Conservation (phyloP, 1,140 invertebrate species). For the Eubasilissa regina region DNA sequence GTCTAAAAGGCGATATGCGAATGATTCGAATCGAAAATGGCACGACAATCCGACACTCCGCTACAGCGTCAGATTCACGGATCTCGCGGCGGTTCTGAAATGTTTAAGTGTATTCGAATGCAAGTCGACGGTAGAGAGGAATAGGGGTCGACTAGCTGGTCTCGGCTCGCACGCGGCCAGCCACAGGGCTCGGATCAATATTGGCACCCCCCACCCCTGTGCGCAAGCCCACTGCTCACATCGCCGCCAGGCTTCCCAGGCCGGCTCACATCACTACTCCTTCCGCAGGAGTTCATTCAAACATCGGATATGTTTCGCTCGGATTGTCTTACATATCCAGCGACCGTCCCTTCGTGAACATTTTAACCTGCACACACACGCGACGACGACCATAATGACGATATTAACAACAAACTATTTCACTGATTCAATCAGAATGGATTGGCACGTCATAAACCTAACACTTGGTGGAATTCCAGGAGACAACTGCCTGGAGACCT, state of each 20-base stretch:
- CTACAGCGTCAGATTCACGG: constrained; percentile 8
- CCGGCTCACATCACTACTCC: too few species aligned
- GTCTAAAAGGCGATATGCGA: neutral
- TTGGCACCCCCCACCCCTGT: constrained; percentile 14
- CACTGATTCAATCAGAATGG: too few species aligned
- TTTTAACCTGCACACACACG: too few species aligned
- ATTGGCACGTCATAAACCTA: too few species aligned
- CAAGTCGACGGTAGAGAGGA: constrained; percentile 33
- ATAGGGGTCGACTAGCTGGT: constrained; percentile 40
- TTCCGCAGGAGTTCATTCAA: too few species aligned
- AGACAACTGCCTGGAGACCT: too few species aligned
- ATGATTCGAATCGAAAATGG: neutral
- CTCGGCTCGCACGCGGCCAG: constrained; percentile 31
- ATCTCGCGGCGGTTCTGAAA: constrained; percentile 21
- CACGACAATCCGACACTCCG: constrained; percentile 12
- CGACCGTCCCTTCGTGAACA: neutral
- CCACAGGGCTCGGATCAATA: constrained; percentile 40
- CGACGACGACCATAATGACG: too few species aligned
- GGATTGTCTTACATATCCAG: too few species aligned
- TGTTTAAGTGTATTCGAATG: constrained; percentile 20
- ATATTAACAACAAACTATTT: too few species aligned
- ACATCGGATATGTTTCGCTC: too few species aligned
- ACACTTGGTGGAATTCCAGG: too few species aligned
- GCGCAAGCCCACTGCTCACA: constrained; percentile 18
- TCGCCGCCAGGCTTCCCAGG: neutral